Conservation (phyloP, 2,797 vertebrate species). For the Merluccius polli region DNA sequence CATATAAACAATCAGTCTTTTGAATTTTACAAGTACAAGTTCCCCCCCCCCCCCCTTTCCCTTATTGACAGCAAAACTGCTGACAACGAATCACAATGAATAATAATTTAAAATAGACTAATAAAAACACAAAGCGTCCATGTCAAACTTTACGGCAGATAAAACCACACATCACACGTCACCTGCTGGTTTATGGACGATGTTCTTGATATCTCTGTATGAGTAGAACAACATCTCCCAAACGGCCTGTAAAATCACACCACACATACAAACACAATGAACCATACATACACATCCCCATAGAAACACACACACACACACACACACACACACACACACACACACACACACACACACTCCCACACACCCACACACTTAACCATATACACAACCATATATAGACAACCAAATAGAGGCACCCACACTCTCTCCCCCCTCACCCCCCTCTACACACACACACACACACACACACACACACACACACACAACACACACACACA, state of each 20-base stretch:
- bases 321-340: constrained; percentile 8
- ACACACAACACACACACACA: neutral
- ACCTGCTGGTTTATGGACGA: constrained; percentile 39
- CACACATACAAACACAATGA: neutral
- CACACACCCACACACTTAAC: neutral
- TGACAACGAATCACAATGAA: constrained; percentile 17
- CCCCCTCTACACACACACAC: neutral
- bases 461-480: constrained; percentile 12
- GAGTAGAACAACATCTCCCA: constrained; percentile 33
- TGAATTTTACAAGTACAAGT: neutral
- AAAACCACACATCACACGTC: constrained; percentile 31
- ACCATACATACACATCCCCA: constrained; percentile 18
- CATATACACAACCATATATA: neutral
- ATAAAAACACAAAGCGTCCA: constrained; percentile 26
- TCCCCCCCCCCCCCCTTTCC: neutral
- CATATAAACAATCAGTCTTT: too few species aligned
- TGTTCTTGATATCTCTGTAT: neutral
- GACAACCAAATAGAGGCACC: constrained; percentile 17
- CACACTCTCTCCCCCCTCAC: too few species aligned
- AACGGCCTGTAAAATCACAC: constrained; percentile 48
- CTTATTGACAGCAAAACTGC: constrained; percentile 14
- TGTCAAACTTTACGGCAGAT: constrained; percentile 41
- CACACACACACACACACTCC: constrained; percentile 22
- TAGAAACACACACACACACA: neutral
- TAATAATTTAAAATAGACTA: neutral